Base-by-base conservation (phyloP, 2,888 invertebrate species). In the Chironomus tentans region DNA sequence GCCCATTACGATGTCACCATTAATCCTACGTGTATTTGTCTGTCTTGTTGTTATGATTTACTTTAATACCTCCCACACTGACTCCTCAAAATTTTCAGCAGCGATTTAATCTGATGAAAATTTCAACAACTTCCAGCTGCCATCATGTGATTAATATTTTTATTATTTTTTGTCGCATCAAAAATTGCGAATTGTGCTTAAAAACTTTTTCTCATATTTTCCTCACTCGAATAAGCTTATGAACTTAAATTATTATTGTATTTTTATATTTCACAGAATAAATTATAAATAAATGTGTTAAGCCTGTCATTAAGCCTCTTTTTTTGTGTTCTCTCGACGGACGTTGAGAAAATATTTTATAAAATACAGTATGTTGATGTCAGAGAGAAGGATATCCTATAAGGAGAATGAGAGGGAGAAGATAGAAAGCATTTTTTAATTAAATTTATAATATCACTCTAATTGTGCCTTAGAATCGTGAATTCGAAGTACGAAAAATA, bases 1-100 rank as follows among this genome's bases (percentile, higher is more conserved):
- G 78, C 80, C 80, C 80, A 80, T 80, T 28, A 48, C 77, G 77
- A 50, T 62, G 18, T 12, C 62, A 62, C 21, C 62, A 62, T 18
- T 62, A 62, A 62, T 21, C 62, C 21, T 62, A 18, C 18, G 6
- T 15, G 18, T 56, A 15, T 56, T 56, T 56, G n/a, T 15, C 56
- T n/a, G 15, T 56, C 56, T n/a, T 18, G n/a, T 56, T 15, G 4
- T 56, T 18, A 15, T 18, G 18, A 12, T 62, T 62, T 22, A 12
- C 62, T 21, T 21, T 22, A 62, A 12, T 22, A 15, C 12, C 15
- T 2, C 62, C 4, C 2, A 7, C 2, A 62, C 15, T 15, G 18
- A 56, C 56, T 56, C 4, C 4, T 28, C 5, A 1, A 4, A 28
- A 28, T 28, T 28, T 28, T 28, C 28, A 38, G 38, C 38, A 38